Percentiles rank a stretch among this genome's conserved stretches.
phyloP scores from a whole-genome alignment of 2,113 vertebrate species.

The Gadus chalcogrammus region DNA sequence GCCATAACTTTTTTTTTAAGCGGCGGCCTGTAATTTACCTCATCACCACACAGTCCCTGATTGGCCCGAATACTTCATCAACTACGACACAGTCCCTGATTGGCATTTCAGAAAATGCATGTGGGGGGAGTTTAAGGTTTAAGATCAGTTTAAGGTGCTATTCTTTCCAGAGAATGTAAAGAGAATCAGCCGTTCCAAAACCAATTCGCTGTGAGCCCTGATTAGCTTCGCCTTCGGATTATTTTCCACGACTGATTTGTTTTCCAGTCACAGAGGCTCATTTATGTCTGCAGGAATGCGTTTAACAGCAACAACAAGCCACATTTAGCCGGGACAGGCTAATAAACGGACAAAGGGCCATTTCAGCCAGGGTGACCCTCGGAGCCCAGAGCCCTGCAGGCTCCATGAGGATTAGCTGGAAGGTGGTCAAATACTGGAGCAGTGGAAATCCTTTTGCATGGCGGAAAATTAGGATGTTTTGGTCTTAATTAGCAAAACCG shows the following conservation, averaged over 20 bases:
- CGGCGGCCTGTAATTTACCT: no score
- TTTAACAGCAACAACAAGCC: slow-evolving; percentile 39
- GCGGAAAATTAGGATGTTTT: neutral
- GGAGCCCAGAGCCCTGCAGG: neutral
- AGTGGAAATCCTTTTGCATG: no score
- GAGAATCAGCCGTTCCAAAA: no score
- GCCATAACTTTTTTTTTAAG: no score
- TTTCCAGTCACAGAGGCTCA: slow-evolving; percentile 38
- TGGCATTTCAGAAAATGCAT: no score
- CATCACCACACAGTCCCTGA: no score
- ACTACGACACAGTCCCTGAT: no score
- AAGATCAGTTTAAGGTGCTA: no score
- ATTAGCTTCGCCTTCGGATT: slow-evolving; percentile 15
- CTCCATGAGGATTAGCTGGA: neutral
- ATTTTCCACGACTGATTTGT: neutral
- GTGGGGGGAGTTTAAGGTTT: no score
- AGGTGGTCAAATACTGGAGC: neutral
- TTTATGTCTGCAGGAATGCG: slow-evolving; percentile 49
- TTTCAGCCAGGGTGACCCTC: slow-evolving; percentile 30
- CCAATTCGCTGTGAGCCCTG: neutral
- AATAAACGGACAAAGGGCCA: slow-evolving; percentile 42
- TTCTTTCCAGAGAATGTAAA: no score
- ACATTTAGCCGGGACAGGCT: slow-evolving; percentile 47
- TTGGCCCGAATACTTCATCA: no score
- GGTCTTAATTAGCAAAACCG: slow-evolving; percentile 5